A percentile compares a stretch with the other conserved stretches of the same genome.
Conservation (phyloP, 2,797 vertebrate species). For the Sebastes variabilis region DNA sequence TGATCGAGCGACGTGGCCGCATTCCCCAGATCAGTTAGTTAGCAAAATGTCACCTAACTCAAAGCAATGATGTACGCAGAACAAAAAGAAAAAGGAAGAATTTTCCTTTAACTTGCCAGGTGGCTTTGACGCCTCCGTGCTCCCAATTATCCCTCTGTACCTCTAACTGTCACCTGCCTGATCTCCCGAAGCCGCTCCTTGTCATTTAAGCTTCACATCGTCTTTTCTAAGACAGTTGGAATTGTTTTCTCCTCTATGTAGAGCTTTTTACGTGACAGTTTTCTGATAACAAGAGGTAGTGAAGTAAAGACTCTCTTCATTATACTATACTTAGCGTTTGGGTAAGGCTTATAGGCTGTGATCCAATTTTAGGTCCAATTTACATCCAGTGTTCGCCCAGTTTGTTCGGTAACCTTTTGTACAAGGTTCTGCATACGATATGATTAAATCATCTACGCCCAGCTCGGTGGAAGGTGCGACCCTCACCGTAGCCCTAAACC, state of each 20-base stretch:
- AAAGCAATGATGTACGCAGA: neutral
- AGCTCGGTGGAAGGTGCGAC: constrained; percentile 18
- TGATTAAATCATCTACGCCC: constrained; percentile 33
- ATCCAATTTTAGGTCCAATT: constrained; percentile 26
- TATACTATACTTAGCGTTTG: constrained; percentile 12
- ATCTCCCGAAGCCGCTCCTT: constrained; percentile 40
- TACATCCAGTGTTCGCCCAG: constrained; percentile 6
- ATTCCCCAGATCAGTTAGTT: neutral
- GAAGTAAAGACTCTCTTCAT: constrained; percentile 20
- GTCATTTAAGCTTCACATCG: constrained; percentile 45
- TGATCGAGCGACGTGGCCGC: neutral
- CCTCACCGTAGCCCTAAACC: constrained; percentile 11
- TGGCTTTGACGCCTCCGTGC: constrained; percentile 40
- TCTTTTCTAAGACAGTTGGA: constrained; percentile 18
- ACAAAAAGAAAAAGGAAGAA: neutral
- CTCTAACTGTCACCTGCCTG: constrained; percentile 26
- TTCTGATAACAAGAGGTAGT: constrained; percentile 19
- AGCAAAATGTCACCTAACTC: constrained; percentile 20
- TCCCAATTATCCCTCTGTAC: constrained; percentile 63
- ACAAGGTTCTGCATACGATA: neutral
- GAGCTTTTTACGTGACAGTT: constrained; percentile 21
- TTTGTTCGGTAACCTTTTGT: constrained; percentile 32
- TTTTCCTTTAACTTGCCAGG: constrained; percentile 8
- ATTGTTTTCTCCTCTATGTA: constrained; percentile 15
- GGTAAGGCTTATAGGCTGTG: constrained; percentile 5